Evolutionary conservation across 2,113 vertebrate species (phyloP), one percentile per base, ranked within the genome.

Genomic region (Bufo gargarizans): DNA sequence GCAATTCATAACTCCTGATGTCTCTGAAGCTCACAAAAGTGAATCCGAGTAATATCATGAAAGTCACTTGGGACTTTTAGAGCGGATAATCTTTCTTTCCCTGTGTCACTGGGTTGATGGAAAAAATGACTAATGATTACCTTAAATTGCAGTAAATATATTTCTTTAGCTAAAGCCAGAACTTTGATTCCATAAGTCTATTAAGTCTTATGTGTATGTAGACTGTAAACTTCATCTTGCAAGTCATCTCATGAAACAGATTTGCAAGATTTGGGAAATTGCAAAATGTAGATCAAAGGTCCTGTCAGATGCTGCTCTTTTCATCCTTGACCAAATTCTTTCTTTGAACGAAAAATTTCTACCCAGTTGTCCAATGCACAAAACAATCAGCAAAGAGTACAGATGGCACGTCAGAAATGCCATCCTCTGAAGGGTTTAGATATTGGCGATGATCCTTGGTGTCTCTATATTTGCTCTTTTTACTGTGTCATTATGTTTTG

Each of bases 1-100:
- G 90, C 92, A 93, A 90, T 87, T 90, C 93, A 91, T 93, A 94
- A 92, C 89, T 93, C 93, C 91, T 93, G 92, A 93, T 95, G 94
- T 91, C 90, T 92, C 61, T 89, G 91, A 93, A 93, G 93, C 92
- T 90, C 91, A 91, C 82, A 90, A 83, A 69, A 94, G 93, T 93
- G 93, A 94, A 95, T 93, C 87, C 91, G 91, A 90, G 91, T 92
- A 90, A 91, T 92, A 94, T 95, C 94, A 93, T 90, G 90, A 90
- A 94, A 92, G 72, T 90, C 92, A 86, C 87, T 82, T 83, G 94
- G 92, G 92, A 94, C 89, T 88, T 90, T 89, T 91, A 93, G 91
- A 89, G 88, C 53, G 91, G 55, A 91, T 90, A 93, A 93, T 93
- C 92, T 89, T 89, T 89, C 87, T 92, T 89, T 93, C 89, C 93